Conservation (phyloP, 2,888 invertebrate species). For the Cepaea hortensis region DNA sequence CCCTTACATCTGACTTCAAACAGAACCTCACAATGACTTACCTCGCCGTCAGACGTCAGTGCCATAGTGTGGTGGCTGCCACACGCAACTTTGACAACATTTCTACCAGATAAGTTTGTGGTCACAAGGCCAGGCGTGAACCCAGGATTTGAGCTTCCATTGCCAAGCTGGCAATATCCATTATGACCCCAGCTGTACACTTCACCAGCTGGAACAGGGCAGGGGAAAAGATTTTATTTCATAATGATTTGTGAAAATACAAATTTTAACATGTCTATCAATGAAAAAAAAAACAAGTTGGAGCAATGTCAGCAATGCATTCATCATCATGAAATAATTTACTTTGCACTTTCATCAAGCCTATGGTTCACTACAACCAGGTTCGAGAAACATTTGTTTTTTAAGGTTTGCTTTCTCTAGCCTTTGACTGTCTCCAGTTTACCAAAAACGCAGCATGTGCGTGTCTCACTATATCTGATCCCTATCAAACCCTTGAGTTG, state of each 20-base stretch:
- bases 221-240: neutral
- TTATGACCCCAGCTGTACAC: constrained; percentile 82
- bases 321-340: too few species aligned
- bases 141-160: constrained; percentile 79
- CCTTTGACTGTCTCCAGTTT: too few species aligned
- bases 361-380: too few species aligned
- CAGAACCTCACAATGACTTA: constrained; percentile 61
- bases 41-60: constrained; percentile 80
- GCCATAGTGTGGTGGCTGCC: constrained; percentile 81
- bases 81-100: constrained; percentile 79
- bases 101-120: constrained; percentile 77
- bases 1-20: too few species aligned
- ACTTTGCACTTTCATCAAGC: too few species aligned
- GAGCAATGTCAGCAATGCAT: too few species aligned
- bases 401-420: too few species aligned
- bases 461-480: too few species aligned
- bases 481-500: too few species aligned
- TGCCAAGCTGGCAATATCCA: constrained; percentile 80
- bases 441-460: too few species aligned
- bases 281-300: neutral
- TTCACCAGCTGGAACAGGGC: constrained; percentile 76
- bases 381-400: too few species aligned
- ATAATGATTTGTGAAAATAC: neutral
- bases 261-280: neutral
- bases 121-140: constrained; percentile 78